Base-by-base conservation (phyloP, 1,140 invertebrate species). In the Holcopasites calliopsidis region DNA sequence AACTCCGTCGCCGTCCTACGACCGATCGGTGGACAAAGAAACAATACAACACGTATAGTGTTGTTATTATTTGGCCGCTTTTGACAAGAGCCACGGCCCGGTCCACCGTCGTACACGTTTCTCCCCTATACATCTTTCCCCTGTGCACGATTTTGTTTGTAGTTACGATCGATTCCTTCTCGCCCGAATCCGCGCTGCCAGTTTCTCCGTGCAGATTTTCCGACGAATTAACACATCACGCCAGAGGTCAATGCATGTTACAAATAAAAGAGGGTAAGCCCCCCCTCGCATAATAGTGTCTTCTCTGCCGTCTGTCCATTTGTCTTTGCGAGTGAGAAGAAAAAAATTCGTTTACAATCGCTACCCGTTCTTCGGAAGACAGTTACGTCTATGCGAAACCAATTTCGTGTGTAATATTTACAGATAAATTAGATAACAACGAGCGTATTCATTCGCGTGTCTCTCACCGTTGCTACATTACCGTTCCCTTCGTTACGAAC, bases 21-120 rank as follows among this genome's bases (percentile, higher is more conserved):
- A 54, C 70, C 31, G 60, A 75, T 57, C 31, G 74, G n/a, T n/a
- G n/a, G 83, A 88, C 88, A 90, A 90, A 89, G 88, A 86, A 88
- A 89, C 83, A 88, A 89, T 85, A n/a, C n/a, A 86, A 89, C 85
- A 88, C 78, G 80, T 74, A 58, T 77, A n/a, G n/a, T n/a, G n/a
- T n/a, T n/a, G 71, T 82, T 84, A 73, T 79, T 85, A 80, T 85
- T 80, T 80, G 33, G 57, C n/a, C 10, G 42, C 40, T 76, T 78
- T 82, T 85, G 64, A 84, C 73, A 84, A 77, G 65, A 76, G 62
- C 49, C 60, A 31, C 62, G 42, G 21, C 26, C 40, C 16, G 33
- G 28, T 33, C 35, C 38, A 79, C 50, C 40, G 23, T 26, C 50
- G 71, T 58, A 18, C 11, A 5, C n/a, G 33, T 0, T 40, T 60